Base-by-base conservation (phyloP, 2,113 vertebrate species). In the Rhabdornis inornatus region DNA sequence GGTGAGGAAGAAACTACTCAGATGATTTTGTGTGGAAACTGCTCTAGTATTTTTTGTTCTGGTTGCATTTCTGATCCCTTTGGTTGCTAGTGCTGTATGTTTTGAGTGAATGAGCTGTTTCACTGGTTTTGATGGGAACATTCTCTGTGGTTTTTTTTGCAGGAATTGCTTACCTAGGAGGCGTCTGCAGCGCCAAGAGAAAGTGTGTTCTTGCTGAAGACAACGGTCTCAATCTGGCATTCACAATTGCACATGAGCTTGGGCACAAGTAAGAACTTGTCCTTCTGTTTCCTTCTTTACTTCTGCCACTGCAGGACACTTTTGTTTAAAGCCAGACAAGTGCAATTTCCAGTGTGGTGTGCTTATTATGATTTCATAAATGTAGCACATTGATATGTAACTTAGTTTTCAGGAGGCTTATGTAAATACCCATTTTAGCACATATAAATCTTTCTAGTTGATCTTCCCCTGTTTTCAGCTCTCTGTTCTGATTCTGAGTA, bases 181-280 rank as follows among this genome's bases (percentile, higher is more conserved):
- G 99, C 20, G 98, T 98, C 64, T 99, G 99, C 98, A 99, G 99
- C 68, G 94, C 99, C 72, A 99, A 98, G 95, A 99, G 99, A 97
- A 99, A 99, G 81, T 99, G 99, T 91, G 99, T 99, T 76, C 97
- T 99, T 78, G 99, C 99, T 9, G 99, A 99, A 95, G 99, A 99
- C 97, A 99, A 99, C 6, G 99, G 99, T 55, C 99, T 99, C 88
- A 99, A 99, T 94, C 84, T 99, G 98, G 99, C 99, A 60, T 99
- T 99, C 94, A 99, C 99, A 96, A 99, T 99, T 76, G 99, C 99
- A n/a, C 99, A 99, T 17, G 99, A 99, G 94, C 98, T 99, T 60
- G 99, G 99, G 82, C 99, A 99, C 99, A 99, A 99, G 99, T 99
- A 98, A 97, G 99, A 97, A 42, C 49, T 77, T 69, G 35, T 63